phyloP scores from a whole-genome alignment of 2,113 vertebrate genomes.

The Pluvialis apricaria region DNA sequence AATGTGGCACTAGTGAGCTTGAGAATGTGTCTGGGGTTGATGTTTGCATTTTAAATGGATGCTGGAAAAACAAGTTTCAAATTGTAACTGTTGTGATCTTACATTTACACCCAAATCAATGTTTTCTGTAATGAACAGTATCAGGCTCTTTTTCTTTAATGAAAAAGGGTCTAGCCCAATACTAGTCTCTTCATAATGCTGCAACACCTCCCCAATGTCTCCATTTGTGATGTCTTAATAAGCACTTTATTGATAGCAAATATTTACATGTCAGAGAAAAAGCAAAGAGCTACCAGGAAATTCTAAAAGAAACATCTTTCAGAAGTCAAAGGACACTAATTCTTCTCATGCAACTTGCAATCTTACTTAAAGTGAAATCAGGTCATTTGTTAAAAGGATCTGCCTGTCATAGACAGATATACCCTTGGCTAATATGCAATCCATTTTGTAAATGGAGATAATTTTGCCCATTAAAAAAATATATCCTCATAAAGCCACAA shows the following conservation, averaged over 20 bases:
- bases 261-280: not conserved
- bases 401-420: not conserved
- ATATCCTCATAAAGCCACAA: not conserved
- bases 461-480: not conserved
- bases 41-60: no score
- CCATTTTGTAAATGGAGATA: not conserved
- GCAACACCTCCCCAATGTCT: accelerated
- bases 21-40: no score
- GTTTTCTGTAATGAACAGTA: not conserved
- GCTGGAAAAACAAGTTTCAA: no score
- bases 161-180: not conserved
- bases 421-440: not conserved
- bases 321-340: not conserved
- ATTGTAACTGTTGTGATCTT: not conserved
- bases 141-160: not conserved
- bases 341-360: not conserved
- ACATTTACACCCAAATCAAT: not conserved
- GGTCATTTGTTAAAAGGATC: not conserved
- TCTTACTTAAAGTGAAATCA: not conserved
- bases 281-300: not conserved
- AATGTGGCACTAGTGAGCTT: no score
- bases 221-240: not conserved
- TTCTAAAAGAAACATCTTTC: not conserved
- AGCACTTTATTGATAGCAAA: not conserved
- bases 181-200: not conserved